Percentiles rank a stretch among this genome's conserved stretches.
These are phyloP conservation scores for Frankliniella fusca DNA, from an alignment of 2,888 invertebrate genomes.

Conservation along the genomic window DNA sequence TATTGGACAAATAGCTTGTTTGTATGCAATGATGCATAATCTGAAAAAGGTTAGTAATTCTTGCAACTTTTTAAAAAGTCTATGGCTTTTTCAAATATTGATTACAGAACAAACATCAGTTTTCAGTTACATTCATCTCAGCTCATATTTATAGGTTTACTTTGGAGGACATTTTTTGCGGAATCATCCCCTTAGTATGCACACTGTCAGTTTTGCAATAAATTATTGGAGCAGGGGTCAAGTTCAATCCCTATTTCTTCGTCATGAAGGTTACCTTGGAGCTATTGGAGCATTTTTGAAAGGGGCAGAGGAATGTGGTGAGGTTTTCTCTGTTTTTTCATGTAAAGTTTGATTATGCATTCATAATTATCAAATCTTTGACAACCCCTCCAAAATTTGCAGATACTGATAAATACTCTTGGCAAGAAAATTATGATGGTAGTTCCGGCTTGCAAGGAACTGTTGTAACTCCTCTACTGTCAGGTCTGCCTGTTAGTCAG, in stretches of 20 bases:
- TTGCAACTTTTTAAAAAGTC: neutral
- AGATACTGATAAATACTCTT: constrained; percentile 56
- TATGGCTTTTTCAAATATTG: neutral
- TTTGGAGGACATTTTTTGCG: constrained; percentile 67
- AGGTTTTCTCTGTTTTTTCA: constrained; percentile 34
- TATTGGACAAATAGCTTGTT: constrained; percentile 65
- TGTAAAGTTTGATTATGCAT: neutral
- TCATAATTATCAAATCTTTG: neutral
- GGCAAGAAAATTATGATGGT: constrained; percentile 66
- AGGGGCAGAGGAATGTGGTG: constrained; percentile 57
- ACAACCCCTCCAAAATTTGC: constrained; percentile 31
- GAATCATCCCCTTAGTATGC: constrained; percentile 65
- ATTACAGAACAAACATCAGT: too few relatives aligned
- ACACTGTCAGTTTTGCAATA: constrained; percentile 62
- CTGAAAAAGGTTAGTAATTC: constrained; percentile 48
- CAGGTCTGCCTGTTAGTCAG: constrained; percentile 48
- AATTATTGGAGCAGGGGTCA: constrained; percentile 65
- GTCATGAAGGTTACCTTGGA: constrained; percentile 67
- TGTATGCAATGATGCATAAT: constrained; percentile 61
- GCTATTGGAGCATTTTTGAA: constrained; percentile 66
- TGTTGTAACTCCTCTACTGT: constrained; percentile 36
- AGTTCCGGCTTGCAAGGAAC: constrained; percentile 54
- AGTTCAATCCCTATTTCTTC: constrained; percentile 61
- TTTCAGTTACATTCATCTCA: too few relatives aligned
- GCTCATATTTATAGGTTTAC: constrained; percentile 51